These are phyloP conservation scores for Drosophila paramelanica DNA, from an alignment of 2,888 invertebrate genomes.

Conservation along the genomic window DNA sequence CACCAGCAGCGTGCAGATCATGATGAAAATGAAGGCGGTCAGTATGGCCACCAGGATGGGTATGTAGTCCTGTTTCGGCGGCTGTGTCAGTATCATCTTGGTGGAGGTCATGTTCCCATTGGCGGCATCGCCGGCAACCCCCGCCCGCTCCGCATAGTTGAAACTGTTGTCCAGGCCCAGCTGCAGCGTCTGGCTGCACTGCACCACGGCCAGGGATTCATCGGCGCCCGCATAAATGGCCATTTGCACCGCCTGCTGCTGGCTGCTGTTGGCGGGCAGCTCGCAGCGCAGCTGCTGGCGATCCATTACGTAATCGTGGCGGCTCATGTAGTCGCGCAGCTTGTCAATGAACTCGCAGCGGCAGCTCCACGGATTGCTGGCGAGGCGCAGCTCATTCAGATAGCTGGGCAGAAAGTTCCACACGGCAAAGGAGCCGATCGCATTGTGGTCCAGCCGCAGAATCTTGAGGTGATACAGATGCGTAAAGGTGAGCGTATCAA, in stretches of 20 bases:
- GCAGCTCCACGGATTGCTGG: conserved; percentile 94
- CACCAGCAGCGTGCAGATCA: conserved; percentile 90
- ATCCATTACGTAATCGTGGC: conserved; percentile 90
- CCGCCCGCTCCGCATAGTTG: conserved; percentile 56
- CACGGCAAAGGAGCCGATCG: conserved; percentile 91
- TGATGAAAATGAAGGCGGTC: conserved; percentile 90
- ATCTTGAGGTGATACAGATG: conserved; percentile 93
- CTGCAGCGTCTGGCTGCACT: conserved; percentile 75
- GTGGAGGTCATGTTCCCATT: conserved; percentile 90
- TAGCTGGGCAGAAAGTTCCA: conserved; percentile 90
- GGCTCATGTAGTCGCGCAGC: conserved; percentile 92
- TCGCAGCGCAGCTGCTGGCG: conserved; percentile 91
- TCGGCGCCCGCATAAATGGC: conserved; percentile 64
- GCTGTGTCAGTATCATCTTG: conserved; percentile 84
- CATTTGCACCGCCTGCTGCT: conserved; percentile 67
- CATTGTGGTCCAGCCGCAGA: conserved; percentile 93
- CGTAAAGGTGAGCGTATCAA: conserved; percentile 94
- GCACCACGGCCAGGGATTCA: conserved; percentile 71
- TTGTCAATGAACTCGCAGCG: conserved; percentile 93
- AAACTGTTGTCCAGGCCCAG: conserved; percentile 63
- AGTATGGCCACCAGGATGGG: conserved; percentile 92
- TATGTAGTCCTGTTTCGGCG: conserved; percentile 91
- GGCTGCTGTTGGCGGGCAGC: conserved; percentile 82
- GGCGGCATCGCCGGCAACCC: conserved; percentile 43
- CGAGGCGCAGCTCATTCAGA: conserved; percentile 89